Evolutionary conservation across 2,113 vertebrate genomes (phyloP).

Genomic region (Ceyx margarethae): DNA sequence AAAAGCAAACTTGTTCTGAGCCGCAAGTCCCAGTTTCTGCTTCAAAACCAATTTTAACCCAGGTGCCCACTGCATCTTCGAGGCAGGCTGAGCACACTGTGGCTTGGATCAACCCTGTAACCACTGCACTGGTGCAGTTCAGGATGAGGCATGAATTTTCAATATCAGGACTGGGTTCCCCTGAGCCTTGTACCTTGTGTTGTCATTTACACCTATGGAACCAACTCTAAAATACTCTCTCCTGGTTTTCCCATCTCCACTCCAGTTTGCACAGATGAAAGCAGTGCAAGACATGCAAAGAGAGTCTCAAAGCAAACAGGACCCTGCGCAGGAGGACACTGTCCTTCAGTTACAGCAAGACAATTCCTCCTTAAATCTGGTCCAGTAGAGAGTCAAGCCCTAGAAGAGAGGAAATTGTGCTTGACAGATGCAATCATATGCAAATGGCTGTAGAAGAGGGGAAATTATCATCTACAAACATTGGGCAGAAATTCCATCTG

Average conservation of each 20-base stretch:
- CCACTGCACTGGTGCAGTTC: not conserved
- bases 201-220: not conserved
- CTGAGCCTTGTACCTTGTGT: not conserved
- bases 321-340: not conserved
- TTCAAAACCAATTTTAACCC: not conserved
- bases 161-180: not conserved
- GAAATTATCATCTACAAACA: conserved; percentile 97
- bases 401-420: conserved; percentile 73
- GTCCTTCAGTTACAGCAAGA: conserved; percentile 17
- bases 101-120: not conserved
- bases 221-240: not conserved
- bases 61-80: not conserved
- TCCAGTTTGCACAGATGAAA: not conserved
- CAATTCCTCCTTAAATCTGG: conserved; percentile 73
- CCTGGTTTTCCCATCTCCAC: not conserved
- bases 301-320: not conserved
- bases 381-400: conserved; percentile 50
- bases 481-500: conserved; percentile 92
- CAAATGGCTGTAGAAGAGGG: conserved; percentile 87
- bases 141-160: not conserved
- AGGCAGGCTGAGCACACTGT: not conserved
- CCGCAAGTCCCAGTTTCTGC: not conserved
- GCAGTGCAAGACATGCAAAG: not conserved
- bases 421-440: conserved; percentile 87
- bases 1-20: not conserved